Conservation (phyloP, 2,797 vertebrate species). For the Pantherophis vulpinus region DNA sequence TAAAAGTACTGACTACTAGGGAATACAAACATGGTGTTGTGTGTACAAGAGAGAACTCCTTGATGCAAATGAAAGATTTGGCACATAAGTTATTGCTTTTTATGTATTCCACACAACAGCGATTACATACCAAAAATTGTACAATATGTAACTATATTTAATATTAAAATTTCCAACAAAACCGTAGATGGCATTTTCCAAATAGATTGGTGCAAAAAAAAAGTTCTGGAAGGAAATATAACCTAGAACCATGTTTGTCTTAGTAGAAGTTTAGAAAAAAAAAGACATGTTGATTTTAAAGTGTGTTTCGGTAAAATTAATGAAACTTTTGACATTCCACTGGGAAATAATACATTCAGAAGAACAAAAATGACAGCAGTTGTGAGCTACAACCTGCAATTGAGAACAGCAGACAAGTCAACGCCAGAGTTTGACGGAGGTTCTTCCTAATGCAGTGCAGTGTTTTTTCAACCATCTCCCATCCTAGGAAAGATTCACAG, state of each 20-base stretch:
- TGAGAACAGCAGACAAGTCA: neutral
- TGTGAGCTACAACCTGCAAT: constrained; percentile 48
- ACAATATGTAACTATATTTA: neutral
- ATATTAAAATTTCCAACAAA: constrained; percentile 5
- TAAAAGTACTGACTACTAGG: constrained; percentile 55
- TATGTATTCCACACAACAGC: constrained; percentile 27
- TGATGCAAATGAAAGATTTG: constrained; percentile 41
- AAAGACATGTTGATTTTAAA: constrained; percentile 22
- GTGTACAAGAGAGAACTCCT: neutral
- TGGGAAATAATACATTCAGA: constrained; percentile 36
- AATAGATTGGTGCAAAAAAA: constrained; percentile 4
- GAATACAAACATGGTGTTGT: constrained; percentile 31
- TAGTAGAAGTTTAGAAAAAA: neutral
- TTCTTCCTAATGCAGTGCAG: neutral
- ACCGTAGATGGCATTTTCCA: constrained; percentile 4
- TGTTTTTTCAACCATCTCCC: neutral
- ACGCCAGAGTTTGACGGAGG: neutral
- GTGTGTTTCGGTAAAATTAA: constrained; percentile 10
- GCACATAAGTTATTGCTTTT: constrained; percentile 53
- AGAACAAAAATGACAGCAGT: constrained; percentile 37
- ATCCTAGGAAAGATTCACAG: neutral
- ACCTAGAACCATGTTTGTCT: constrained; percentile 1
- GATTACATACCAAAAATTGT: constrained; percentile 28
- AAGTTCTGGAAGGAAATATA: constrained; percentile 3
- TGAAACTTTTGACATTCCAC: constrained; percentile 63